Base-by-base conservation (phyloP, 2,888 invertebrate species). In the Chaitophorus viminalis region DNA sequence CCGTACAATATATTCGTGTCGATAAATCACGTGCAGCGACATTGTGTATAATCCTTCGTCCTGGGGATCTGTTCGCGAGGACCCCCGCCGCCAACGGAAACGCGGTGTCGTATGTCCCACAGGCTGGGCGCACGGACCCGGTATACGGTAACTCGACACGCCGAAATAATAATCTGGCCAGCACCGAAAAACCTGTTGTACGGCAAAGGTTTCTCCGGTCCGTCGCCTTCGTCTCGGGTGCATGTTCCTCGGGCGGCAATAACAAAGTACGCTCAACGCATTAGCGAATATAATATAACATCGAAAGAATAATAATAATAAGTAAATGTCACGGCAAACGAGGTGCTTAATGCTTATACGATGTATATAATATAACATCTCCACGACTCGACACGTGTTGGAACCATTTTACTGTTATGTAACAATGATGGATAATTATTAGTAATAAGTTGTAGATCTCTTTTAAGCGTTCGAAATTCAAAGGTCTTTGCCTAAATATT, bases 131-230 rank as follows among this genome's bases (percentile, higher is more conserved):
- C 46, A 6, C 33, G 36, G 46, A 46, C 46, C 14, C 46, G 14
- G 46, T 46, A 14, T 46, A 46, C 70, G 33, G 70, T 68, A 82
- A 82, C 82, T 31, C 70, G 82, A 82, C 33, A 82, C 82, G 46
- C 31, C 70, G 31, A 70, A 82, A 82, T 82, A 1, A 39, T 9
- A 5, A 39, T 39, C 14, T 4, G 29, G 65, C n/a, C 79, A 68
- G 18, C 39, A 14, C n/a, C 11, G 81, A 68, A 46, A 81, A 68
- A 81, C 81, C 81, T 68, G 81, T 81, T 81, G 81, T 25, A 46
- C 39, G 39, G 21, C 68, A 46, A 65, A 79, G 60, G 60, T 79
- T 65, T 79, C 79, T 60, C n/a, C 21, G 72, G 72, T 68, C 68
- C 17, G 72, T 72, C 72, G 33, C 29, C 68, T 72, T 18, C 72